A percentile compares a stretch with the other conserved stretches of the same genome.
Conservation (phyloP, 2,113 vertebrate genomes). For the Campylorhamphus procurvoides region DNA sequence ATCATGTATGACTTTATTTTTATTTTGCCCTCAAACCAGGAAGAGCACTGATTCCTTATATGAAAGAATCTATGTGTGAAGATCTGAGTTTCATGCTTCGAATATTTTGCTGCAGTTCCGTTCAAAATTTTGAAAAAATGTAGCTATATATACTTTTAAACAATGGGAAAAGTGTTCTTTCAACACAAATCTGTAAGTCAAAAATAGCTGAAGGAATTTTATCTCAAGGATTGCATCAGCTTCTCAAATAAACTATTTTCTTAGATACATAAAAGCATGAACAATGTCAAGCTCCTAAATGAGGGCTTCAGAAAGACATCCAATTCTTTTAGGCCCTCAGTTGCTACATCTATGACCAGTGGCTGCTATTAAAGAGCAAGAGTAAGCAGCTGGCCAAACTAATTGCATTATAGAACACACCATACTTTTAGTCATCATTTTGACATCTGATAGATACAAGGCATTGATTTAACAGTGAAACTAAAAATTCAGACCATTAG, state of each 20-base stretch:
- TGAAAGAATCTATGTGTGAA: not conserved
- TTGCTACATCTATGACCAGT: not conserved
- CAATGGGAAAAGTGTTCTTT: not conserved
- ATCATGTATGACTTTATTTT: not conserved
- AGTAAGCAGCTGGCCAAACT: not conserved
- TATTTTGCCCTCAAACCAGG: not conserved
- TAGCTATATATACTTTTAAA: not conserved
- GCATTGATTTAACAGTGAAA: conserved; percentile 35
- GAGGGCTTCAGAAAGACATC: not conserved
- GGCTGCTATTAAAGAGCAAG: not conserved
- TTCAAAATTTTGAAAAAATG: not conserved
- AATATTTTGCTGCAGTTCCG: not conserved
- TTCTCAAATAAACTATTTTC: not conserved
- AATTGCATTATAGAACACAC: not conserved
- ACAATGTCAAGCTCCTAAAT: not conserved
- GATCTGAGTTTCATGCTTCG: conserved; percentile 1
- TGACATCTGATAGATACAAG: conserved; percentile 16
- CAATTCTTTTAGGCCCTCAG: not conserved
- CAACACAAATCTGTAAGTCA: not conserved
- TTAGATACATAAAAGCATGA: not conserved
- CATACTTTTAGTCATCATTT: conserved; percentile 9
- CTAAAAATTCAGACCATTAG: not conserved
- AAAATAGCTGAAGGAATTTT: not conserved
- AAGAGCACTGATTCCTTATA: not conserved
- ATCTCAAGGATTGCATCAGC: not conserved